Base-by-base conservation (phyloP, 2,113 vertebrate species). In the Cephalophus harveyi region DNA sequence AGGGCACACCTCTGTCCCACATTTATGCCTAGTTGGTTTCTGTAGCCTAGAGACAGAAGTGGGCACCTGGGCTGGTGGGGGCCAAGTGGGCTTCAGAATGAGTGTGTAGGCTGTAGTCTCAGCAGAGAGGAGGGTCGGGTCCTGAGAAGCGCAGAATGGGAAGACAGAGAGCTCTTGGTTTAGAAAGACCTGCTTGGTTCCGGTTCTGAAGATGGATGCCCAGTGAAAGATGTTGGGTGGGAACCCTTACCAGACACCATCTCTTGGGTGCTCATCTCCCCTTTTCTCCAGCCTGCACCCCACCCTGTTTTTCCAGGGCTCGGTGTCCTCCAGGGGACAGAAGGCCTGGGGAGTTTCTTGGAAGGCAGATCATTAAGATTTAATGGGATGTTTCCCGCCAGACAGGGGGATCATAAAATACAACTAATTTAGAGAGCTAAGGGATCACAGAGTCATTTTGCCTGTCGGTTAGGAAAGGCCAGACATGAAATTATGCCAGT, bases 391-490 rank as follows among this genome's bases (percentile, higher is more conserved):
- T 97, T 98, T 97, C 62, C 48, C 30, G 13, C 87, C 60, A 91
- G 94, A 54, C 87, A 23, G 27, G 93, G 87, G 76, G 3, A 71
- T 91, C 50, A 21, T 97, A 96, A 96, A 97, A 83, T 71, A 46
- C 76, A 94, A 57, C 96, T 98, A 94, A 95, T 98, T 97, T 94
- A 96, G 96, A 89, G 93, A 95, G 76, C 76, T 62, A n/a, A 52
- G 89, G 81, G 76, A 92, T 86, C 94, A 62, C 93, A 91, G 83
- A 98, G 87, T 91, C 84, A 36, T 93, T 96, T 87, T 91, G 92
- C 94, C 40, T 94, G 87, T 94, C 33, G 0, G 50, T 67, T 92
- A 40, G 87, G 81, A 96, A 98, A 98, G 94, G 87, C 82, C 93
- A 95, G 95, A 60, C 25, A 16, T 91, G 89, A 95, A 96, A 95